Percentiles rank a stretch among this genome's conserved stretches.
phyloP scores from a whole-genome alignment of 2,797 vertebrate species.

The Crocodylus rhombifer region DNA sequence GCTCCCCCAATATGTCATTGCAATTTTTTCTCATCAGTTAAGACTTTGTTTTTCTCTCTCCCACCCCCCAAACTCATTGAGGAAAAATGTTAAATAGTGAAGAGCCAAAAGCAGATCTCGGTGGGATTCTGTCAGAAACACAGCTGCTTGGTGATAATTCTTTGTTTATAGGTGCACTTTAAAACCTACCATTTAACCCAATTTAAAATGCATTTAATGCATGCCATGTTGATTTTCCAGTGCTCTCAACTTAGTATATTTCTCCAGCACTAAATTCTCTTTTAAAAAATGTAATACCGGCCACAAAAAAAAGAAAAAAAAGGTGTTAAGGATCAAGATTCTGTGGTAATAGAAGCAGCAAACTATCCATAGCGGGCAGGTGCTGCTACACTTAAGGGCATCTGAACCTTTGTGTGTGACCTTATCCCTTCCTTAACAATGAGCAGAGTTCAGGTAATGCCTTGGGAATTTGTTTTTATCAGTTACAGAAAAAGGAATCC shows the following conservation, averaged over 20 bases:
- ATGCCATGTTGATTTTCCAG: neutral
- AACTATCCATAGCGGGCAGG: neutral
- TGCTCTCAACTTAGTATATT: neutral
- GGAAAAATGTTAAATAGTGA: too few relatives aligned
- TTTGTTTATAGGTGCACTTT: neutral
- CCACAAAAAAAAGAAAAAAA: neutral
- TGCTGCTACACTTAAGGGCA: neutral
- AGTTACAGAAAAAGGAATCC: neutral
- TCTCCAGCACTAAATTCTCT: neutral
- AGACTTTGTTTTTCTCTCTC: too few relatives aligned
- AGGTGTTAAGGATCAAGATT: neutral
- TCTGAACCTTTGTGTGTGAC: neutral
- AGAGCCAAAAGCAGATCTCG: too few relatives aligned
- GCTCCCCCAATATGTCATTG: too few relatives aligned
- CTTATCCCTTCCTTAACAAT: neutral
- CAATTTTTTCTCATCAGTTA: too few relatives aligned
- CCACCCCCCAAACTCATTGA: accelerated
- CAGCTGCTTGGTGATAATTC: too few relatives aligned
- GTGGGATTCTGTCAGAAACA: too few relatives aligned
- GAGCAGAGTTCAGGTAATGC: accelerated
- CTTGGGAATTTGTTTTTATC: neutral
- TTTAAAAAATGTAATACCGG: neutral
- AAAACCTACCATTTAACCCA: neutral
- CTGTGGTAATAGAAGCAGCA: neutral
- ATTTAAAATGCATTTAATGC: neutral